Conservation (phyloP, 2,797 vertebrate genomes). For the Enteromius paludinosus region DNA sequence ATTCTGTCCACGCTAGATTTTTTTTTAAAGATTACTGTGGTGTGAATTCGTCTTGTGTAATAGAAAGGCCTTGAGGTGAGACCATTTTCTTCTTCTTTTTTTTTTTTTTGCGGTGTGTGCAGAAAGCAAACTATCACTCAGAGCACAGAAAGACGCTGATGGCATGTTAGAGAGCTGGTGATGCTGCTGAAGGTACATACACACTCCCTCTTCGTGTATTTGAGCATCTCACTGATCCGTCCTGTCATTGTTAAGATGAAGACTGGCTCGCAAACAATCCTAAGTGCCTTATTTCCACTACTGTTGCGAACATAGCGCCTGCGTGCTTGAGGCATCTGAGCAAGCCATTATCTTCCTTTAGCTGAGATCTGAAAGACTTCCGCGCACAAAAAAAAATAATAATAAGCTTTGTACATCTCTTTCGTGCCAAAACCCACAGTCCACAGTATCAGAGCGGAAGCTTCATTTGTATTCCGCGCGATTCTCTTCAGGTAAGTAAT, state of each 20-base stretch:
- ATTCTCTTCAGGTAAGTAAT: conserved; percentile 59
- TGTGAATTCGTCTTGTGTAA: conserved; percentile 2
- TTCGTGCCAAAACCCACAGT: background rate
- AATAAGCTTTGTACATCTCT: conserved; percentile 20
- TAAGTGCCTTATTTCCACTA: background rate
- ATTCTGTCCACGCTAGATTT: conserved; percentile 6
- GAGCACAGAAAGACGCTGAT: background rate
- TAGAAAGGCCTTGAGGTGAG: conserved; percentile 7
- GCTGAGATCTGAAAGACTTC: conserved; percentile 34
- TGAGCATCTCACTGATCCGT: background rate
- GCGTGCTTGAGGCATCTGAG: background rate
- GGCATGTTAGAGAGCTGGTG: background rate
- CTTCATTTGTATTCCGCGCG: conserved; percentile 65
- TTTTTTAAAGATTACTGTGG: conserved; percentile 22
- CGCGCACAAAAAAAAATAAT: too few species aligned
- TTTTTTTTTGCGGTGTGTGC: background rate
- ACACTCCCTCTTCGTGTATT: background rate
- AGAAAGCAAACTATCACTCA: conserved; percentile 19
- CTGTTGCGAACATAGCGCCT: background rate
- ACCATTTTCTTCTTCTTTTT: background rate
- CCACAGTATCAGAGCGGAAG: conserved; percentile 29
- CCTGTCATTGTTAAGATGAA: background rate
- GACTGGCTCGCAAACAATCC: background rate
- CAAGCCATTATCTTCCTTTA: conserved; percentile 46
- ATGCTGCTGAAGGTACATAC: background rate